These are phyloP conservation scores for Petromus typicus DNA, from an alignment of 2,113 vertebrate species.

Conservation along the genomic window DNA sequence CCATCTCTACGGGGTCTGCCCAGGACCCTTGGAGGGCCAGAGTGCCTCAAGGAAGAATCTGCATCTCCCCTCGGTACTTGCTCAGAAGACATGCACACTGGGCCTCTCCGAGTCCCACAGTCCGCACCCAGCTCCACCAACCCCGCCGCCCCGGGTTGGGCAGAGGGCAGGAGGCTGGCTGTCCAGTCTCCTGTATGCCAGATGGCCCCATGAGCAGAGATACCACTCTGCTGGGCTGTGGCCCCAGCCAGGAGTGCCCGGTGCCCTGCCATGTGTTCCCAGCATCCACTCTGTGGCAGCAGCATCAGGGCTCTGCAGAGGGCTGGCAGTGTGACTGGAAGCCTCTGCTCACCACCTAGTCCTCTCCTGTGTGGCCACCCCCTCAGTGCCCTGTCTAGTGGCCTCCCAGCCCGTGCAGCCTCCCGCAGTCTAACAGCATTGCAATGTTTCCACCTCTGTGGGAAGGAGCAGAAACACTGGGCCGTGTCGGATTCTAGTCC, in stretches of 20 bases:
- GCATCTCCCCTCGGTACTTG: too few species aligned
- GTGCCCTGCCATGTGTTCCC: background rate
- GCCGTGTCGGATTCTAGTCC: background rate
- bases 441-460: rapidly evolving
- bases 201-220: background rate
- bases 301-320: background rate
- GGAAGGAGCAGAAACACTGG: background rate
- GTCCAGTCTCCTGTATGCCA: background rate
- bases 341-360: background rate
- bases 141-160: background rate
- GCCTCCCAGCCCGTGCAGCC: background rate
- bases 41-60: too few species aligned
- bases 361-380: background rate
- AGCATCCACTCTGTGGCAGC: background rate
- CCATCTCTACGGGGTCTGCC: too few species aligned
- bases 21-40: too few species aligned
- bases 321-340: background rate
- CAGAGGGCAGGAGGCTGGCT: background rate
- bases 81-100: background rate
- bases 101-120: background rate
- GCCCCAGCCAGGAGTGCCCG: background rate
- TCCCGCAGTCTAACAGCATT: background rate
- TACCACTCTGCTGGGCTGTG: background rate
- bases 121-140: background rate
- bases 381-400: background rate